Base-by-base conservation (phyloP, 2,888 invertebrate genomes). In the Pecten maximus region DNA sequence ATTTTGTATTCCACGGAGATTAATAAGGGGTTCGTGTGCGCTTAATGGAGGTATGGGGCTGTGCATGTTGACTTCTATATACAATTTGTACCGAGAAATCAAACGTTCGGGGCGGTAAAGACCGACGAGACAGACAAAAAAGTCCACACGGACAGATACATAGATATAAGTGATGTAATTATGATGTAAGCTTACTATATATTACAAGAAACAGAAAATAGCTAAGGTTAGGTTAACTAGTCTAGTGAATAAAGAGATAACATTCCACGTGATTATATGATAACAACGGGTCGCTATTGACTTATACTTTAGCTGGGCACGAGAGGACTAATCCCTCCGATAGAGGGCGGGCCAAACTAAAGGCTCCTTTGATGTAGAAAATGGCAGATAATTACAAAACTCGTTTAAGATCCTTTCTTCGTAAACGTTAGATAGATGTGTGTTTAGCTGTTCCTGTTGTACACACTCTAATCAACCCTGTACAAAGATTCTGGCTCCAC, bases 331-430 rank as follows among this genome's bases (percentile, higher is more conserved):
- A 74, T 74, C 74, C 74, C 28, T 74, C 74, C 74, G 74, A 74
- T 74, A 74, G 74, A 74, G 74, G 74, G 74, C 74, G 74, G 74
- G 74, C 74, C 74, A 23, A 74, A 35, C 35, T 28, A 74, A 74
- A 10, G 35, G 12, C 74, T 35, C 35, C 74, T 74, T 74, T 74
- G 74, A 74, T 74, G 28, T 35, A 28, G 74, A 74, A 74, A 74
- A 74, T 74, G 74, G 74, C 12, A 74, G 74, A 74, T 74, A 74
- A 74, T 74, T 74, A 74, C 74, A 35, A 74, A 74, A 74, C 74
- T 74, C 15, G 74, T 74, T 8, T 35, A 74, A 74, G 28, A 74
- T 74, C 74, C 74, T 74, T 74, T 74, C 74, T 74, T 74, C 74
- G 35, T 74, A 74, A 74, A 74, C 74, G 74, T 16, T 74, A 74